phyloP scores from a whole-genome alignment of 1,140 invertebrate species.

The Gerris buenoi region DNA sequence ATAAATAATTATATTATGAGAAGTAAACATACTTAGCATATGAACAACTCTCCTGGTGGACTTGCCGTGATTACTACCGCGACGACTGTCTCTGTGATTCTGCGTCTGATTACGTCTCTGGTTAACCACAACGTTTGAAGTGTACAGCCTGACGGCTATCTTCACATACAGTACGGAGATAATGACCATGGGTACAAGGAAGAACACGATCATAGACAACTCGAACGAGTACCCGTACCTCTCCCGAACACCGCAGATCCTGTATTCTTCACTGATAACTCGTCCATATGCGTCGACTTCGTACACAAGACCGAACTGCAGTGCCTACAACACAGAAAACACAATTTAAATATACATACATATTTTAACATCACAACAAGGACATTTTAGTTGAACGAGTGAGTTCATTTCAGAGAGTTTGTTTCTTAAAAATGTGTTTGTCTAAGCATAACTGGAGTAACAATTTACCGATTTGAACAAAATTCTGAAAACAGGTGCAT shows the following conservation, averaged over 20 bases:
- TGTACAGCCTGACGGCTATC: conserved; percentile 56
- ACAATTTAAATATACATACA: background rate
- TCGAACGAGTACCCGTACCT: conserved; percentile 53
- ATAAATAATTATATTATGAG: too few species aligned
- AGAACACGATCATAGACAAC: conserved; percentile 68
- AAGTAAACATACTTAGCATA: conserved; percentile 17
- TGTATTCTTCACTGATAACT: conserved; percentile 22
- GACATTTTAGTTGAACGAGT: too few species aligned
- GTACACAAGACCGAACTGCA: conserved; percentile 51
- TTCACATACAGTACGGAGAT: conserved; percentile 70
- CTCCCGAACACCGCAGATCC: conserved; percentile 30
- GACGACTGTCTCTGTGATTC: conserved; percentile 4
- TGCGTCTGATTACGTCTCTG: background rate
- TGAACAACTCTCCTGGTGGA: conserved; percentile 18
- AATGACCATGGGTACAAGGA: conserved; percentile 70
- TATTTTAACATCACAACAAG: background rate
- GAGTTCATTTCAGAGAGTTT: too few species aligned
- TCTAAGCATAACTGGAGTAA: too few species aligned
- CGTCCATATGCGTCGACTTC: conserved; percentile 32
- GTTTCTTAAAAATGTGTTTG: too few species aligned
- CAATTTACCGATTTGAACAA: too few species aligned
- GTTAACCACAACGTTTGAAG: conserved; percentile 27
- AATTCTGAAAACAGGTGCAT: too few species aligned
- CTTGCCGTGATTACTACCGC: conserved; percentile 8
- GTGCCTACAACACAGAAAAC: conserved; percentile 35